Evolutionary conservation across 2,888 invertebrate species (phyloP).

Genomic region (Sesamia inferens): DNA sequence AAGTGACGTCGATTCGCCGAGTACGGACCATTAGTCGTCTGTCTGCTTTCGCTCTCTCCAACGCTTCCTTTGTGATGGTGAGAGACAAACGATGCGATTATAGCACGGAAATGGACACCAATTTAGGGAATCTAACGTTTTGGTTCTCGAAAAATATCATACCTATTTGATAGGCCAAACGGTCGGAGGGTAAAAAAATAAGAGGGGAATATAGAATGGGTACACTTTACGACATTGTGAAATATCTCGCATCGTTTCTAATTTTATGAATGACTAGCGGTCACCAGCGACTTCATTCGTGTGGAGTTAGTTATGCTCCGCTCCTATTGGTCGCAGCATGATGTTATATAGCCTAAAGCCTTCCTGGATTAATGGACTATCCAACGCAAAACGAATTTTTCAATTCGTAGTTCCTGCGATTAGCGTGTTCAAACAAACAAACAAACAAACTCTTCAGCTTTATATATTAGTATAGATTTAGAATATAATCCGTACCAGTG

Average conservation of each 20-base stretch:
- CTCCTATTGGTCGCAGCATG: too few relatives aligned
- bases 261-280: background rate
- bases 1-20: conserved; percentile 67
- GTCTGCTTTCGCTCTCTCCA: conserved; percentile 69
- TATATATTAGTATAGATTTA: too few relatives aligned
- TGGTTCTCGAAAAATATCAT: conserved; percentile 43
- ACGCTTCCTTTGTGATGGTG: conserved; percentile 76
- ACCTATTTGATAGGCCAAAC: conserved; percentile 28
- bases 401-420: too few relatives aligned
- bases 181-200: background rate
- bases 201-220: background rate
- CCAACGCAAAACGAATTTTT: too few relatives aligned
- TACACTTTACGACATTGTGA: background rate
- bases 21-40: conserved; percentile 77
- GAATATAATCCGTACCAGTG: too few relatives aligned
- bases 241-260: background rate
- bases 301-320: too few relatives aligned
- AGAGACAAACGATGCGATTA: conserved; percentile 79
- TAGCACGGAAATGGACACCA: conserved; percentile 74
- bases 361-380: too few relatives aligned
- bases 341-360: too few relatives aligned
- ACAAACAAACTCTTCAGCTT: too few relatives aligned
- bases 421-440: too few relatives aligned
- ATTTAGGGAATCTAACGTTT: conserved; percentile 63
- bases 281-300: too few relatives aligned